Evolutionary conservation across 2,888 invertebrate genomes (phyloP).

Genomic region (Exocentrus adspersus): DNA sequence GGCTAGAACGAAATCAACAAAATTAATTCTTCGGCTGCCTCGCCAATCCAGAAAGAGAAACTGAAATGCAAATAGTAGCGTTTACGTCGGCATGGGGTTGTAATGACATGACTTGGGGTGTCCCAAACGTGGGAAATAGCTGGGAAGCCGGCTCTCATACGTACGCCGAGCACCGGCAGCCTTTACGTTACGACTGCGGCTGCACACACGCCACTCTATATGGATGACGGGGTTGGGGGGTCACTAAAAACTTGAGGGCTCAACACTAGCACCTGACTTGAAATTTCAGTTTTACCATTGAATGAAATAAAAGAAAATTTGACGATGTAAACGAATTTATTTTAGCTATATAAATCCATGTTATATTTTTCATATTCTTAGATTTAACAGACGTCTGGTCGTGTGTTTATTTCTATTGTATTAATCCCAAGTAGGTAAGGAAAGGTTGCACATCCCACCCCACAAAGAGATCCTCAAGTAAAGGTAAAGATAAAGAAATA

Average conservation of each 20-base stretch:
- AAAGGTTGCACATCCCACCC: background rate
- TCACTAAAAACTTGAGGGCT: conserved; percentile 8
- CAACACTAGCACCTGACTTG: conserved; percentile 5
- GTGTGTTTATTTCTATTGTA: background rate
- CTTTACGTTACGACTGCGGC: conserved; percentile 28
- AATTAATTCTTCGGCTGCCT: conserved; percentile 21
- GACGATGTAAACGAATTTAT: too few relatives aligned
- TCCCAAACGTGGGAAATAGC: conserved; percentile 61
- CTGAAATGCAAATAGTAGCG: conserved; percentile 53
- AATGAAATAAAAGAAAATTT: too few relatives aligned
- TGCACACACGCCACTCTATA: conserved; percentile 47
- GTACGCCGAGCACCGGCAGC: conserved; percentile 49
- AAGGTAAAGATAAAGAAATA: conserved; percentile 15
- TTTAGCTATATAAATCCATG: too few relatives aligned
- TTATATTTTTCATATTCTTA: background rate
- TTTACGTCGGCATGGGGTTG: conserved; percentile 53
- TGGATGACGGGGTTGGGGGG: conserved; percentile 9
- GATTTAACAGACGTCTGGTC: background rate
- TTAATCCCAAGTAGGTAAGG: background rate
- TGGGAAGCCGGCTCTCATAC: conserved; percentile 61
- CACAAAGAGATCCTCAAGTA: background rate
- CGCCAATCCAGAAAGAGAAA: conserved; percentile 38
- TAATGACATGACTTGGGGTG: conserved; percentile 60
- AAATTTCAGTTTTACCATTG: background rate
- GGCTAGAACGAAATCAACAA: conserved; percentile 8